Conservation (phyloP, 2,113 vertebrate species). For the Mola mola region DNA sequence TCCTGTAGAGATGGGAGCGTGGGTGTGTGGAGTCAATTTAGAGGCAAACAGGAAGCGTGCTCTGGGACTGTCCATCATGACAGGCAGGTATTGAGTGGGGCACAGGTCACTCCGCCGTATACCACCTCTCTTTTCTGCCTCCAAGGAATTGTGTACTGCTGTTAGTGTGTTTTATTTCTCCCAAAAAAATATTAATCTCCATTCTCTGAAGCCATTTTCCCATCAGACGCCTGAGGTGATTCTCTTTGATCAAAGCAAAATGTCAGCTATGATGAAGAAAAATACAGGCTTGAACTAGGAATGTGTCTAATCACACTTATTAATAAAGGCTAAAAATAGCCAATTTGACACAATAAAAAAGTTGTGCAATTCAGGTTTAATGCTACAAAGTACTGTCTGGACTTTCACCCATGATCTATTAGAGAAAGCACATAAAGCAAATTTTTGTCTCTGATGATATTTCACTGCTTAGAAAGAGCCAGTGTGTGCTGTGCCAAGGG, state of each 20-base stretch:
- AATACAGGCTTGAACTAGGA: slow-evolving; percentile 18
- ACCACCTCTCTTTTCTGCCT: slow-evolving; percentile 26
- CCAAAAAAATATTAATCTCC: slow-evolving; percentile 21
- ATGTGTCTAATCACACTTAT: slow-evolving; percentile 32
- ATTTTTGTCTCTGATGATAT: slow-evolving; percentile 54
- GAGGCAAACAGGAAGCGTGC: slow-evolving; percentile 62
- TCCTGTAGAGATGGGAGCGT: slow-evolving; percentile 40
- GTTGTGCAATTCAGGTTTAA: slow-evolving; percentile 18
- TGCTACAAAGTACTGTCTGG: slow-evolving; percentile 20
- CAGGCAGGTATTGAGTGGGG: slow-evolving; percentile 37
- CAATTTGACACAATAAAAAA: slow-evolving; percentile 27
- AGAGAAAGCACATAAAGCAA: slow-evolving; percentile 40
- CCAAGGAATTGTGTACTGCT: not conserved
- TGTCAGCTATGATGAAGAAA: slow-evolving; percentile 36
- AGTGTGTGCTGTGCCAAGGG: slow-evolving; percentile 56
- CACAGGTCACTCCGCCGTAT: slow-evolving; percentile 45
- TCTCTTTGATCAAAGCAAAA: slow-evolving; percentile 52
- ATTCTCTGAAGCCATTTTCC: slow-evolving; percentile 10
- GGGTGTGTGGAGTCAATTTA: slow-evolving; percentile 57
- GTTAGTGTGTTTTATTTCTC: slow-evolving; percentile 4
- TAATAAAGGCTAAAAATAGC: slow-evolving; percentile 49
- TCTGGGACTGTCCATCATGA: slow-evolving; percentile 32
- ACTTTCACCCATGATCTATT: slow-evolving; percentile 36
- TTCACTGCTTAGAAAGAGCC: slow-evolving; percentile 54
- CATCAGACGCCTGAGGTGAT: slow-evolving; percentile 27